Conservation (phyloP, 1,140 invertebrate genomes). For the Harlomillsia oculata region DNA sequence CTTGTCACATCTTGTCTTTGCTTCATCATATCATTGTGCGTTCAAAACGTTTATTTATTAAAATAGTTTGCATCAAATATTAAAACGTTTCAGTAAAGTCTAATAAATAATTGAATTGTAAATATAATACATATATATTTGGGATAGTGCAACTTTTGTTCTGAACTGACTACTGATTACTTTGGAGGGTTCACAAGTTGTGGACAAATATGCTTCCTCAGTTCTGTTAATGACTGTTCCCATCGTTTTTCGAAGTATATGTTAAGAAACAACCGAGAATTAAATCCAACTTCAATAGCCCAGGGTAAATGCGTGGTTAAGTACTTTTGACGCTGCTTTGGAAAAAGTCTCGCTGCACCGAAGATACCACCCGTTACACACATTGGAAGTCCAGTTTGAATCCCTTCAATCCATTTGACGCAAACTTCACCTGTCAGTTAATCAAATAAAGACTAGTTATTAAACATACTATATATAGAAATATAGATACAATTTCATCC, state of each 20-base stretch:
- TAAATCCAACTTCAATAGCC: conserved; percentile 69
- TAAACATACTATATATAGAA: no score
- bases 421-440: conserved; percentile 72
- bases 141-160: no score
- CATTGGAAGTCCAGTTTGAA: conserved; percentile 84
- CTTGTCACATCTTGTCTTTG: no score
- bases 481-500: no score
- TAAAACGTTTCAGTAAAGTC: no score
- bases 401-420: conserved; percentile 94
- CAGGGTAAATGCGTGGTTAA: conserved; percentile 70
- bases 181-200: conserved; percentile 18
- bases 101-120: no score
- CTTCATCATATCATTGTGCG: no score
- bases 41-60: no score
- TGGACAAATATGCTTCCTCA: conserved; percentile 47
- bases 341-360: conserved; percentile 66
- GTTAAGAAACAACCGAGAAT: conserved; percentile 64
- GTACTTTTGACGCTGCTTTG: conserved; percentile 75
- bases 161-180: no score
- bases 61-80: no score
- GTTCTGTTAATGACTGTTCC: conserved; percentile 73
- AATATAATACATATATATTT: no score
- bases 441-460: no score
- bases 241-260: conserved; percentile 90
- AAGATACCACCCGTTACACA: conserved; percentile 76